Evolutionary conservation across 2,797 vertebrate genomes (phyloP).

Genomic region (Leuciscus waleckii): DNA sequence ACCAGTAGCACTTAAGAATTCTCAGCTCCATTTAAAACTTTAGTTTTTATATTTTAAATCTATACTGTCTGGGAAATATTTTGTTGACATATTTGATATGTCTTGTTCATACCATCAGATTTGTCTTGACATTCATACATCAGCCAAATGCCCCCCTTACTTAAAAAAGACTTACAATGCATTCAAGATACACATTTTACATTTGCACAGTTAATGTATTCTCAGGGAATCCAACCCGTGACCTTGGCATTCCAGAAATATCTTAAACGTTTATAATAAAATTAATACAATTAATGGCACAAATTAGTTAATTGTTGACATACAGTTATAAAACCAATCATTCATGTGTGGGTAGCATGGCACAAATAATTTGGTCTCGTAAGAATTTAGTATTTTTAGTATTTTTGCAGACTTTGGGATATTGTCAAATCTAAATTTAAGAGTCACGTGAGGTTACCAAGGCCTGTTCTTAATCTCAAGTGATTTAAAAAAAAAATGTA

Average conservation of each 20-base stretch:
- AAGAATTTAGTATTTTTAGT: neutral
- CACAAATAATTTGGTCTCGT: neutral
- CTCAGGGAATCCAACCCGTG: neutral
- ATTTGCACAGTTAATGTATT: constrained; percentile 10
- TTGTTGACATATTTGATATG: neutral
- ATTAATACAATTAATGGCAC: too few species aligned
- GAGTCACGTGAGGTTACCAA: neutral
- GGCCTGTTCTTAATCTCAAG: neutral
- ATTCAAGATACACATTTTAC: neutral
- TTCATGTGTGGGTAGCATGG: neutral
- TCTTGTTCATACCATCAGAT: neutral
- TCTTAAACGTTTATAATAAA: too few species aligned
- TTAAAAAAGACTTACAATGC: neutral
- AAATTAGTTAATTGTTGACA: neutral
- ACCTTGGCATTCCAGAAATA: neutral
- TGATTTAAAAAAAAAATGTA: too few species aligned
- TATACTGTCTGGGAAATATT: neutral
- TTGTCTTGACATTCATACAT: neutral
- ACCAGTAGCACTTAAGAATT: neutral
- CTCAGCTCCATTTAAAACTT: neutral
- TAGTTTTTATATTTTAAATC: neutral
- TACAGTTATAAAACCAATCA: neutral
- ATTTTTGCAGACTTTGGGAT: neutral
- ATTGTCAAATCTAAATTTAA: neutral
- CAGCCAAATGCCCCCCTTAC: too few species aligned